A percentile compares a stretch with the other conserved stretches of the same genome.
Evolutionary conservation across 1,140 invertebrate species (phyloP).

Genomic region (Drosophila willistoni): DNA sequence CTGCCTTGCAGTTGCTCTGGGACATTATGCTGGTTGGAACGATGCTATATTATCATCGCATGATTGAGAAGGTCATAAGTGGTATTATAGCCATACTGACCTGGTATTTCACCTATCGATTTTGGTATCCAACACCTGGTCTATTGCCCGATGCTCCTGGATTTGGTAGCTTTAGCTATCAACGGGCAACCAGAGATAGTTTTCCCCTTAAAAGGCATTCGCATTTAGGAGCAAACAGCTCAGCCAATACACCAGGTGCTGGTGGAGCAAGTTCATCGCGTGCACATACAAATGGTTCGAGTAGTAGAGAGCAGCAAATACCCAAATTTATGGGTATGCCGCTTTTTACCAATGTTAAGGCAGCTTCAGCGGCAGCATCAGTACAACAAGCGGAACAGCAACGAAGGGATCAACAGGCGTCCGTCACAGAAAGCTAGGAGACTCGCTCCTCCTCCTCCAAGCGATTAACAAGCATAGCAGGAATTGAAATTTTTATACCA

Average conservation of each 20-base stretch:
- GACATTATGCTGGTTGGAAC: slow-evolving; percentile 97
- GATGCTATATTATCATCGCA: slow-evolving; percentile 96
- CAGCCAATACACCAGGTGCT: slow-evolving; percentile 9
- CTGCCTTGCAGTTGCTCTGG: slow-evolving; percentile 93
- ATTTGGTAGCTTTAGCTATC: slow-evolving; percentile 91
- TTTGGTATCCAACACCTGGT: slow-evolving; percentile 88
- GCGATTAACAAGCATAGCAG: slow-evolving; percentile 45
- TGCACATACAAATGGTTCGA: slow-evolving; percentile 43
- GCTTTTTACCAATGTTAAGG: slow-evolving; percentile 84
- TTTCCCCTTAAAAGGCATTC: slow-evolving; percentile 65
- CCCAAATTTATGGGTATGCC: slow-evolving; percentile 92
- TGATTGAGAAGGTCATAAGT: slow-evolving; percentile 96
- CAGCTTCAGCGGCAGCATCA: slow-evolving; percentile 52
- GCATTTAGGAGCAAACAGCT: slow-evolving; percentile 50
- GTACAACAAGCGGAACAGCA: slow-evolving; percentile 45
- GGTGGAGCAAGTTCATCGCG: slow-evolving; percentile 29
- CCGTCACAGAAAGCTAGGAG: slow-evolving; percentile 35
- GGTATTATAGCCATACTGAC: slow-evolving; percentile 92
- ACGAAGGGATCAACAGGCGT: slow-evolving; percentile 35
- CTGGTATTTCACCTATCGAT: slow-evolving; percentile 96
- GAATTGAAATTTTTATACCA: slow-evolving; percentile 65
- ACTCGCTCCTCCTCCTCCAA: neutral
- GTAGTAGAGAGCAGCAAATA: slow-evolving; percentile 50
- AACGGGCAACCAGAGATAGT: slow-evolving; percentile 74
- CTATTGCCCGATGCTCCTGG: slow-evolving; percentile 89